phyloP scores from a whole-genome alignment of 1,140 invertebrate genomes.

The Proctacanthus coquilletti region DNA sequence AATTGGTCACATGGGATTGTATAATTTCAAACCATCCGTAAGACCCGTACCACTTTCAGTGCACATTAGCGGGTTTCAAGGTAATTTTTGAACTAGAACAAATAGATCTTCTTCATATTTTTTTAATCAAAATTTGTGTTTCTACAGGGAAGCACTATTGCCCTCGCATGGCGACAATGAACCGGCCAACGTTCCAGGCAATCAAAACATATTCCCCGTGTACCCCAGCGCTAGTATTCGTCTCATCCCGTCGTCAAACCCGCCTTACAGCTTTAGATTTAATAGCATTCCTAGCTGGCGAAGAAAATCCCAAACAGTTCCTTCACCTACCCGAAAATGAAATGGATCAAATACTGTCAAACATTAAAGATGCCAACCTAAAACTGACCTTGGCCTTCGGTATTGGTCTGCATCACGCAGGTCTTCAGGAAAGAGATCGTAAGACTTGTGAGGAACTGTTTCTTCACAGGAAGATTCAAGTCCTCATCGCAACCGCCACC shows the following conservation, averaged over 20 bases:
- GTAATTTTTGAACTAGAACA: constrained; percentile 23
- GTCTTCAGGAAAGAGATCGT: constrained; percentile 78
- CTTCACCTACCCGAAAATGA: constrained; percentile 74
- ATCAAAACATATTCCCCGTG: constrained; percentile 82
- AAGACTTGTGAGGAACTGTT: constrained; percentile 89
- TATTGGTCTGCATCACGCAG: constrained; percentile 97
- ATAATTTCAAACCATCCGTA: constrained; percentile 95
- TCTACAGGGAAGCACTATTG: constrained; percentile 92
- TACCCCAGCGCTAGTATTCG: constrained; percentile 88
- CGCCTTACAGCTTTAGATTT: constrained; percentile 91
- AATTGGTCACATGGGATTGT: constrained; percentile 80
- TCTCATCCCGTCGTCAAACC: constrained; percentile 95
- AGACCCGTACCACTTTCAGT: constrained; percentile 94
- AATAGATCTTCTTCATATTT: constrained; percentile 55
- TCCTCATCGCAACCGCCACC: constrained; percentile 94
- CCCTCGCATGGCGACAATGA: constrained; percentile 99
- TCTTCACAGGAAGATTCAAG: constrained; percentile 93
- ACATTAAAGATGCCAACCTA: constrained; percentile 80
- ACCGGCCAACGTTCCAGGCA: constrained; percentile 94
- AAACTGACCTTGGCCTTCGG: constrained; percentile 92
- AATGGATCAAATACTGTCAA: constrained; percentile 58
- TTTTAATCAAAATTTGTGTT: neutral
- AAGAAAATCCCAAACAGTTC: constrained; percentile 92
- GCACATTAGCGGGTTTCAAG: constrained; percentile 72
- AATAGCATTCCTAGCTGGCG: constrained; percentile 81